Evolutionary conservation across 2,797 vertebrate species (phyloP).

Genomic region (Ctenosaura bakeri): DNA sequence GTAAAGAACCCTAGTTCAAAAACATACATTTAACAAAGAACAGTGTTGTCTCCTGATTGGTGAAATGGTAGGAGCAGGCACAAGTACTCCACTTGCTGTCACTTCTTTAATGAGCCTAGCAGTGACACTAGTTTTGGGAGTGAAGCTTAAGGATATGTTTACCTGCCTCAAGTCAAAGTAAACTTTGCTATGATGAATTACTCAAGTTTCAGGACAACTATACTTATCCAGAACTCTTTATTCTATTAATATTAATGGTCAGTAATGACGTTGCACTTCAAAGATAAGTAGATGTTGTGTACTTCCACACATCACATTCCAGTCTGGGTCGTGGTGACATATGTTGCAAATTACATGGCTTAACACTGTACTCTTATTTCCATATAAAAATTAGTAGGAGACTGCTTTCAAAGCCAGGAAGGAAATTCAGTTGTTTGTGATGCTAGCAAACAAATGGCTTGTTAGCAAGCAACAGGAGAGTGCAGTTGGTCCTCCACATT

Average conservation of each 20-base stretch:
- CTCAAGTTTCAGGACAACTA: not conserved
- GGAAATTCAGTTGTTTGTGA: not conserved
- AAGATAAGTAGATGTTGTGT: not conserved
- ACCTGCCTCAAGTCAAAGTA: not conserved
- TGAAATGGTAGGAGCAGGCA: not conserved
- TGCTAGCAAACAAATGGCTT: not conserved
- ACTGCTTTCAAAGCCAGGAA: not conserved
- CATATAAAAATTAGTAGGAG: constrained; percentile 8
- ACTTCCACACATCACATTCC: not conserved
- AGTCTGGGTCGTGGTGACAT: constrained; percentile 10
- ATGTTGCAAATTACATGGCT: not conserved
- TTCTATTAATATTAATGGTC: not conserved
- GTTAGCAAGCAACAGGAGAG: not conserved
- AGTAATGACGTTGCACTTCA: not conserved
- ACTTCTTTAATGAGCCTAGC: not conserved
- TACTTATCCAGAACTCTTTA: not conserved
- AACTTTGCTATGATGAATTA: not conserved
- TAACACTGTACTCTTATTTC: not conserved
- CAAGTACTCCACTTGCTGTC: not conserved
- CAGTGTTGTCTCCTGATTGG: not conserved
- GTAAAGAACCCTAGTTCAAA: not conserved
- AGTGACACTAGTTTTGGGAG: not conserved
- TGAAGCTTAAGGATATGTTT: not conserved
- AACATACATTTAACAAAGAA: not conserved
- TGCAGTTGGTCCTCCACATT: too few species aligned